Evolutionary conservation across 2,113 vertebrate species (phyloP).

Genomic region (Neomonachus schauinslandi): DNA sequence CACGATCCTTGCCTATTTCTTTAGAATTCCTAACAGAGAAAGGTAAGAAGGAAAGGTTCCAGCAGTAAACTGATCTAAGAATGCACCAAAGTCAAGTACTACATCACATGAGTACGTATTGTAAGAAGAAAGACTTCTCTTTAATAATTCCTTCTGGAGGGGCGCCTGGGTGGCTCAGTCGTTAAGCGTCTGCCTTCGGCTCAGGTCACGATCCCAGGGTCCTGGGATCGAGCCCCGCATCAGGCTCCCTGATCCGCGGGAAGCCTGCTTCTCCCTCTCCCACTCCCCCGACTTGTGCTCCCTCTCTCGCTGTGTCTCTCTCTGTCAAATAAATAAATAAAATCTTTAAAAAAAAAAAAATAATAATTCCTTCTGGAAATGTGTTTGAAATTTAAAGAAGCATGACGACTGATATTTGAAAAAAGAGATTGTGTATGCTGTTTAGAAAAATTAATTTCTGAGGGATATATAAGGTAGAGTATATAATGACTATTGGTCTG

Average conservation of each 20-base stretch:
- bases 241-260: too few relatives aligned
- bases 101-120: neutral
- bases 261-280: too few relatives aligned
- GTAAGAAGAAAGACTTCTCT: neutral
- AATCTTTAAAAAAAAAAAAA: too few relatives aligned
- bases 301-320: too few relatives aligned
- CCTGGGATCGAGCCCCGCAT: too few relatives aligned
- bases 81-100: neutral
- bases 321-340: too few relatives aligned
- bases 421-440: neutral
- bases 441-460: neutral
- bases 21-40: neutral
- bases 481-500: neutral
- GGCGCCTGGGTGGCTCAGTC: too few relatives aligned
- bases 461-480: neutral
- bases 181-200: too few relatives aligned
- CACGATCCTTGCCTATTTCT: neutral
- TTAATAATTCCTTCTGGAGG: neutral
- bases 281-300: too few relatives aligned
- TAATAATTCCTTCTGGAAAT: neutral
- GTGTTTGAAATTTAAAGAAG: constrained; percentile 6
- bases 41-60: neutral
- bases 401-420: neutral
- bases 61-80: neutral
- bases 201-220: too few relatives aligned